phyloP scores from a whole-genome alignment of 2,797 vertebrate species.

The Argya squamiceps region DNA sequence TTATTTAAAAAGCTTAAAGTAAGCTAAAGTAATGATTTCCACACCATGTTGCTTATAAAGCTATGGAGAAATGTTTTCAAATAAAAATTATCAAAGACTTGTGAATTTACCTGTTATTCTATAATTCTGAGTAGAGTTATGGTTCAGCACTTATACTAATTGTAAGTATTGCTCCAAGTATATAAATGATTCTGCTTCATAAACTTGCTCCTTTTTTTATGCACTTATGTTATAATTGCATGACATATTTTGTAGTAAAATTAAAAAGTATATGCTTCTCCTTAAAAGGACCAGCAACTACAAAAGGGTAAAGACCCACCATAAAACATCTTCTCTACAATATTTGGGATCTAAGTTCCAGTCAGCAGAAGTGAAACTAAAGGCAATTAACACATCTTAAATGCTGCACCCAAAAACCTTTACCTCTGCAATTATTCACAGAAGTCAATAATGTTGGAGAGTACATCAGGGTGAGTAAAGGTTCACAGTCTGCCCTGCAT shows the following conservation, averaged over 20 bases:
- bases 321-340: background rate
- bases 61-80: background rate
- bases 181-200: background rate
- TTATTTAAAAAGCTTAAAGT: background rate
- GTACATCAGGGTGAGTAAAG: background rate
- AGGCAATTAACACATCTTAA: background rate
- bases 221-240: background rate
- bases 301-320: background rate
- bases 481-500: background rate
- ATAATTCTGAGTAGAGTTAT: background rate
- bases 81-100: background rate
- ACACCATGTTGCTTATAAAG: background rate
- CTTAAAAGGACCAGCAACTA: background rate
- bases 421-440: slow-evolving; percentile 3
- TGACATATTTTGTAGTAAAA: background rate
- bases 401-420: background rate
- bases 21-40: background rate
- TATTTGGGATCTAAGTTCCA: background rate
- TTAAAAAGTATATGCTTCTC: background rate
- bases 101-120: background rate
- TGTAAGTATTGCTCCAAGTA: background rate
- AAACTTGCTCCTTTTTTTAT: background rate
- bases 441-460: slow-evolving; percentile 2
- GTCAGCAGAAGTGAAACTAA: background rate
- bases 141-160: background rate